Percentiles rank a stretch among this genome's conserved stretches.
Evolutionary conservation across 2,888 invertebrate species (phyloP).

Genomic region (Troides oblongomaculatus): DNA sequence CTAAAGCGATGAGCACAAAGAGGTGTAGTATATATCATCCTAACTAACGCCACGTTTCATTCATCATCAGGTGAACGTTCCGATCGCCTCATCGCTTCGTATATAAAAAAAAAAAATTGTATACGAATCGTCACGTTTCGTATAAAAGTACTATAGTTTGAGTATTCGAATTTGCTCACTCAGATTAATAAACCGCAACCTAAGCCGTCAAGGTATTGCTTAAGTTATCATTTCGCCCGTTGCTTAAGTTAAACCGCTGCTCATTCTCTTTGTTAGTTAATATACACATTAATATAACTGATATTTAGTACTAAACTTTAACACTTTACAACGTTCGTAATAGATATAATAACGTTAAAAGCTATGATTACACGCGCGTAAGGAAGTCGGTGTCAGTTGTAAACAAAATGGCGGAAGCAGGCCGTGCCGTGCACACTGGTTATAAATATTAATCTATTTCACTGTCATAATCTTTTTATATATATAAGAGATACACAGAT

Average conservation of each 20-base stretch:
- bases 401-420: background rate
- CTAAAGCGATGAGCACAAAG: too few species aligned
- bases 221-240: background rate
- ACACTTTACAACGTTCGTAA: constrained; percentile 5
- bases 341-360: background rate
- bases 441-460: background rate
- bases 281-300: constrained; percentile 4
- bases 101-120: too few species aligned
- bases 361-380: background rate
- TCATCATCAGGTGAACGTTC: too few species aligned
- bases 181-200: background rate
- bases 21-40: too few species aligned
- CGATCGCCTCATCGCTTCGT: too few species aligned
- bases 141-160: background rate
- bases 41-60: too few species aligned
- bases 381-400: background rate
- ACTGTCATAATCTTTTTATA: background rate
- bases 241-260: background rate
- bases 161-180: background rate
- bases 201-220: background rate
- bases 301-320: background rate
- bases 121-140: too few species aligned
- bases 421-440: background rate
- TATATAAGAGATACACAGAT: too few species aligned
- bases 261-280: background rate